Evolutionary conservation across 1,140 invertebrate genomes (phyloP).

Genomic region (Stegodyphus dumicola): DNA sequence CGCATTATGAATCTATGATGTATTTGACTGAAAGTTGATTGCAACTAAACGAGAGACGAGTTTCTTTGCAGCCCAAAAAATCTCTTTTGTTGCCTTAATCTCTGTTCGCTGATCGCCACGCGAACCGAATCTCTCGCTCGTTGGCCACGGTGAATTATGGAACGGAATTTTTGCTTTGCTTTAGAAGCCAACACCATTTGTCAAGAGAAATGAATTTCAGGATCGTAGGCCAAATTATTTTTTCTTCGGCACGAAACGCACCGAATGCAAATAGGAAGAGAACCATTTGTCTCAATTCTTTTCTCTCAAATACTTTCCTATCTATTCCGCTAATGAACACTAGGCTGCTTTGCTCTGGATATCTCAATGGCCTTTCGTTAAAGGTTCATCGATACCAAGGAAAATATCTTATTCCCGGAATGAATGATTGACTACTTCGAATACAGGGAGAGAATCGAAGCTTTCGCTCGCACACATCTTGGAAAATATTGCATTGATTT

Average conservation of each 20-base stretch:
- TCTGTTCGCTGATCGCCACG: neutral
- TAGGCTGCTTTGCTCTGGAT: neutral
- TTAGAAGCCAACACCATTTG: slow-evolving; percentile 27
- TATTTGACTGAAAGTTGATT: slow-evolving; percentile 1
- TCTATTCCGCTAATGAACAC: slow-evolving; percentile 27
- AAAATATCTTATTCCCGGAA: slow-evolving; percentile 4
- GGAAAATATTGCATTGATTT: no score
- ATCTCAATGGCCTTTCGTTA: slow-evolving; percentile 10
- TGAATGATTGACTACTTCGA: slow-evolving; percentile 2
- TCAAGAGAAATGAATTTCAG: slow-evolving; percentile 36
- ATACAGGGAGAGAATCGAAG: neutral
- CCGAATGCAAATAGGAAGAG: neutral
- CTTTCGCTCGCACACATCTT: no score
- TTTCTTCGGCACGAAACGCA: neutral
- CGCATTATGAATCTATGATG: slow-evolving; percentile 16
- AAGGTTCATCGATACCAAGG: slow-evolving; percentile 5
- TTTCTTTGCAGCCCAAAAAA: slow-evolving; percentile 16
- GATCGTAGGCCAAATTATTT: neutral
- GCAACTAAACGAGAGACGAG: slow-evolving; percentile 8
- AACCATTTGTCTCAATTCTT: slow-evolving; percentile 35
- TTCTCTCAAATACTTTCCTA: slow-evolving; percentile 6
- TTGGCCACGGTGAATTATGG: neutral
- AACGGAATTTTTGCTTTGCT: slow-evolving; percentile 16
- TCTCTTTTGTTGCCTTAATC: slow-evolving; percentile 52
- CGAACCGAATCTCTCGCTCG: neutral